phyloP scores from a whole-genome alignment of 2,888 invertebrate species.

The Acrobasis suavella region DNA sequence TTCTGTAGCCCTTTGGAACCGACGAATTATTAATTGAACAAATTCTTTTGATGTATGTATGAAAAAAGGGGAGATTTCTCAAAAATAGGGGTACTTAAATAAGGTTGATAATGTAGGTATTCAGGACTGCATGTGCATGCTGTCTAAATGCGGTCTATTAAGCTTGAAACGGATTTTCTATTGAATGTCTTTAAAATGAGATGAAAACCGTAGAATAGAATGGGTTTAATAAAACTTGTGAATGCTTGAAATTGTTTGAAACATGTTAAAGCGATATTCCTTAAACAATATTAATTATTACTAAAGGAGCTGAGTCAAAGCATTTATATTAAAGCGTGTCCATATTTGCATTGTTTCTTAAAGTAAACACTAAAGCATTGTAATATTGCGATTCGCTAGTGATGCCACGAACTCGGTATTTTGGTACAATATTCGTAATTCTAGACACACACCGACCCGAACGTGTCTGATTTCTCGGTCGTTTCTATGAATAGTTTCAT shows the following conservation, averaged over 20 bases:
- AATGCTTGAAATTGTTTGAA: neutral
- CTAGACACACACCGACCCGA: neutral
- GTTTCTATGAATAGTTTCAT: too few species aligned
- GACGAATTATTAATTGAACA: too few species aligned
- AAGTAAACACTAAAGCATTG: conserved; percentile 4
- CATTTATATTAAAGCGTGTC: conserved; percentile 4
- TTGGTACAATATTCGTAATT: neutral
- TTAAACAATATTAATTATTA: conserved; percentile 6
- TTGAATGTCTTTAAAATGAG: conserved; percentile 3
- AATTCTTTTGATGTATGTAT: too few species aligned
- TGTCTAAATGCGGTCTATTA: neutral
- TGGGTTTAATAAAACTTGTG: neutral
- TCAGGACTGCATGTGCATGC: neutral
- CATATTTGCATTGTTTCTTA: conserved; percentile 13
- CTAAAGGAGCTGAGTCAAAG: conserved; percentile 1
- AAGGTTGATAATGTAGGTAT: neutral
- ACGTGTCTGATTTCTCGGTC: neutral
- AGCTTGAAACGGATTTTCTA: neutral
- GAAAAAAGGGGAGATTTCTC: too few species aligned
- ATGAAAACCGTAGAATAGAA: neutral
- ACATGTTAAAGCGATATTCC: neutral
- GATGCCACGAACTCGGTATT: neutral
- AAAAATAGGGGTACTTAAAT: too few species aligned
- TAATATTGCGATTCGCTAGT: neutral
- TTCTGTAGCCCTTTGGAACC: neutral